phyloP scores from a whole-genome alignment of 2,797 vertebrate genomes.

The Xiphophorus birchmanni region DNA sequence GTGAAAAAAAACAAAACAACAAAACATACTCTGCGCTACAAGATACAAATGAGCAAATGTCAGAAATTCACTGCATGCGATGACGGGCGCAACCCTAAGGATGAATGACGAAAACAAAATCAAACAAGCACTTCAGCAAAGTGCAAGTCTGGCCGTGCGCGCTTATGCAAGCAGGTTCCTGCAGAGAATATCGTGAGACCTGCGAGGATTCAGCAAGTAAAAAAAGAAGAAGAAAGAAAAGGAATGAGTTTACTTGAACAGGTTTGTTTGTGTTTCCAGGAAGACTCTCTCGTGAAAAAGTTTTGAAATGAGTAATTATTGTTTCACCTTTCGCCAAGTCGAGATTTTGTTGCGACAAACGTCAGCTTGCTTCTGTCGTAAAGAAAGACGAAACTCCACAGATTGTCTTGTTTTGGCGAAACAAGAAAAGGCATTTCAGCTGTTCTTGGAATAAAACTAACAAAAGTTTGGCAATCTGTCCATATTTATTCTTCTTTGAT shows the following conservation, averaged over 20 bases:
- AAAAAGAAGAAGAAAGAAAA: background rate
- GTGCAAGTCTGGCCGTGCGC: background rate
- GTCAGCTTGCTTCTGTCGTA: background rate
- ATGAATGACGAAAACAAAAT: background rate
- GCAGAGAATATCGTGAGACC: background rate
- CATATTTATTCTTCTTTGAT: slow-evolving; percentile 20
- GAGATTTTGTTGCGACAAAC: background rate
- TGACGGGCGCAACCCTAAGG: background rate
- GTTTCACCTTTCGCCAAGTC: background rate
- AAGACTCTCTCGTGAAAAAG: too few species aligned
- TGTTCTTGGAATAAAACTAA: background rate
- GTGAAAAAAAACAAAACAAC: background rate
- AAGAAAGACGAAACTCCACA: background rate
- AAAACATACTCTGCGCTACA: background rate
- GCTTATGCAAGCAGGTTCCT: background rate
- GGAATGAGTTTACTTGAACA: background rate
- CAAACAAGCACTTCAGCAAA: background rate
- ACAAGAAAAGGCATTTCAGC: slow-evolving; percentile 12
- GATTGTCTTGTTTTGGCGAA: background rate
- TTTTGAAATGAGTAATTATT: background rate
- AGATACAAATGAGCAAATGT: background rate
- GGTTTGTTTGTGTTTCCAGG: background rate
- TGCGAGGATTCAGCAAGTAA: background rate
- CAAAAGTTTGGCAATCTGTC: background rate
- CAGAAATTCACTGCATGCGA: background rate